A percentile compares a stretch with the other conserved stretches of the same genome.
Evolutionary conservation across 2,113 vertebrate genomes (phyloP).

Genomic region (Cinclus cinclus): DNA sequence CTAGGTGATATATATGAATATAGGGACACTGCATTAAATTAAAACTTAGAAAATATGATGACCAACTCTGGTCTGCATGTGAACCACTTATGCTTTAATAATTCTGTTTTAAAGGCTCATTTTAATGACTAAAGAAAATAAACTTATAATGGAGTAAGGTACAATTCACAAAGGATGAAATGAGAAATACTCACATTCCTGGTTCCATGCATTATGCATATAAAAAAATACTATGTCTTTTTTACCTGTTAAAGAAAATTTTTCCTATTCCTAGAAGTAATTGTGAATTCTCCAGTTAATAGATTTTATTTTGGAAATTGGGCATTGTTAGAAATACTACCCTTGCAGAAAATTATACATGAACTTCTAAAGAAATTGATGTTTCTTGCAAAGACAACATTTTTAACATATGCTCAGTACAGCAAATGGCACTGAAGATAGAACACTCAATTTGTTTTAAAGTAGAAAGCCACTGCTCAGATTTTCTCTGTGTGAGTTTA

Average conservation of each 20-base stretch:
- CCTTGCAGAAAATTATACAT: background rate
- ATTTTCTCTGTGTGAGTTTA: background rate
- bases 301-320: background rate
- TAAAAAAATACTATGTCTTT: background rate
- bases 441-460: background rate
- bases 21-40: background rate
- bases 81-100: background rate
- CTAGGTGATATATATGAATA: background rate
- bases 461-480: background rate
- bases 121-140: background rate
- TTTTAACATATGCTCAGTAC: background rate
- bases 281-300: background rate
- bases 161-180: background rate
- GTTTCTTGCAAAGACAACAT: background rate
- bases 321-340: background rate
- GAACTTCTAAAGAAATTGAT: background rate
- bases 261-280: background rate
- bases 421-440: background rate
- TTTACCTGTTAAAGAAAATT: rapidly evolving
- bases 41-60: background rate
- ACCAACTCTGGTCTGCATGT: background rate
- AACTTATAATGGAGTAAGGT: background rate
- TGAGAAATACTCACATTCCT: background rate
- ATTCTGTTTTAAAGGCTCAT: background rate
- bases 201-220: background rate